Percentiles rank a stretch among this genome's conserved stretches.
Evolutionary conservation across 2,113 vertebrate species (phyloP).

Genomic region (Syngnathoides biaculeatus): DNA sequence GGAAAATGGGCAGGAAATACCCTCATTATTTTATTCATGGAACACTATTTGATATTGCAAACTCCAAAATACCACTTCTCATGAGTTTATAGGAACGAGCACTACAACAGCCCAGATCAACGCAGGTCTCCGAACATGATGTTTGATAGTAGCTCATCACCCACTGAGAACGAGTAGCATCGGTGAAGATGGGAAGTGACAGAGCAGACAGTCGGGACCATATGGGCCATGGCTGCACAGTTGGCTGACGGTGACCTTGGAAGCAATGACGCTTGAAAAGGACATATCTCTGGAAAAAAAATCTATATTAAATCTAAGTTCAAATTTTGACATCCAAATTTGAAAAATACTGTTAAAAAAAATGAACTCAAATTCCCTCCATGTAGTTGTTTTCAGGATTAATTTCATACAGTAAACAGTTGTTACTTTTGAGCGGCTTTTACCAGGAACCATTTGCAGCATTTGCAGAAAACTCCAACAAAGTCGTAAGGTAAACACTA

Average conservation of each 20-base stretch:
- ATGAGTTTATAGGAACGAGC: not conserved
- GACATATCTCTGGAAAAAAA: not conserved
- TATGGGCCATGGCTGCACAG: not conserved
- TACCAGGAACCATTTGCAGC: not conserved
- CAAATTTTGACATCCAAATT: too few relatives aligned
- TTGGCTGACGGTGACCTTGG: not conserved
- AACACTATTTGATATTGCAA: not conserved
- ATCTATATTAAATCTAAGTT: too few relatives aligned
- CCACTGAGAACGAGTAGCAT: not conserved
- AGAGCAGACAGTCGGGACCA: not conserved
- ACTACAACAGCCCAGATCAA: not conserved
- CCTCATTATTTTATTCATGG: not conserved
- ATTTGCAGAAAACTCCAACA: not conserved
- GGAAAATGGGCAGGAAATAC: not conserved
- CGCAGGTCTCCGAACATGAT: not conserved
- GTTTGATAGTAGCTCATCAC: not conserved
- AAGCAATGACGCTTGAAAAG: not conserved
- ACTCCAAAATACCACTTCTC: not conserved
- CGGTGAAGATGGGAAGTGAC: not conserved
- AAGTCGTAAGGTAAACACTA: slow-evolving; percentile 5
- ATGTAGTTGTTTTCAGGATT: not conserved
- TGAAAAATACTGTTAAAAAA: not conserved
- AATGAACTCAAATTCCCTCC: not conserved
- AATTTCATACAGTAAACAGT: too few relatives aligned
- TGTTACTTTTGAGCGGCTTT: too few relatives aligned